Percentiles rank a stretch among this genome's conserved stretches.
Conservation (phyloP, 2,888 invertebrate species). For the Drosophila demipolita region DNA sequence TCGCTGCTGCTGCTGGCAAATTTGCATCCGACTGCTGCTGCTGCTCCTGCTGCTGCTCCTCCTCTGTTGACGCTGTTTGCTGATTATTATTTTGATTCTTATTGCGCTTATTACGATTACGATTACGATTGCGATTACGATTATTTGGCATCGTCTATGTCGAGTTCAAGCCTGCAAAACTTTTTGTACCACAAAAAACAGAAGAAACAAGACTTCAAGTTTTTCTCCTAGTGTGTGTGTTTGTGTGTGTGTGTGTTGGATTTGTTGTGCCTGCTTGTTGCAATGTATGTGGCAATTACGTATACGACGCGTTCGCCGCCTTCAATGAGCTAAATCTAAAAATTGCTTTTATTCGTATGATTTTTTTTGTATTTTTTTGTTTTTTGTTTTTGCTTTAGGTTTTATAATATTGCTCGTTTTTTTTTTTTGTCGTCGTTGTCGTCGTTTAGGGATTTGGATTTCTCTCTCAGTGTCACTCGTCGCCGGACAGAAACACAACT, state of each 20-base stretch:
- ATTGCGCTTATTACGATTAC: conserved; percentile 80
- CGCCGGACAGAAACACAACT: conserved; percentile 76
- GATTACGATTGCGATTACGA: conserved; percentile 78
- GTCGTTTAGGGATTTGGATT: conserved; percentile 45
- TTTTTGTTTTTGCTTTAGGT: conserved; percentile 25
- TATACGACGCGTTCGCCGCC: conserved; percentile 53
- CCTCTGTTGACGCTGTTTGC: conserved; percentile 20
- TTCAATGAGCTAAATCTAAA: conserved; percentile 69
- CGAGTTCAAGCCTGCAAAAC: conserved; percentile 48
- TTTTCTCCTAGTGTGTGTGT: conserved; percentile 17
- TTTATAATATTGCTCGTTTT: conserved; percentile 42
- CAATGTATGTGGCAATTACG: conserved; percentile 55
- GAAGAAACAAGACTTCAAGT: conserved; percentile 30
- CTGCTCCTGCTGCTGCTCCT: conserved; percentile 1
- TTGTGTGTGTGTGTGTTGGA: conserved; percentile 24
- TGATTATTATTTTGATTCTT: conserved; percentile 67
- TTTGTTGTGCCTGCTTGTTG: conserved; percentile 44
- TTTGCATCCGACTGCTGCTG: conserved; percentile 10
- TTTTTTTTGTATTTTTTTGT: conserved; percentile 15
- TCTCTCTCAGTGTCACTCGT: conserved; percentile 70
- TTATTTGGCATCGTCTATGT: conserved; percentile 82
- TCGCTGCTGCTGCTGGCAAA: conserved; percentile 19
- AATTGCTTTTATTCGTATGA: conserved; percentile 52
- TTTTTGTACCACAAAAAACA: conserved; percentile 16
- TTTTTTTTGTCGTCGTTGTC: conserved; percentile 40